Conservation (phyloP, 2,888 invertebrate species). For the Torymus texanus region DNA sequence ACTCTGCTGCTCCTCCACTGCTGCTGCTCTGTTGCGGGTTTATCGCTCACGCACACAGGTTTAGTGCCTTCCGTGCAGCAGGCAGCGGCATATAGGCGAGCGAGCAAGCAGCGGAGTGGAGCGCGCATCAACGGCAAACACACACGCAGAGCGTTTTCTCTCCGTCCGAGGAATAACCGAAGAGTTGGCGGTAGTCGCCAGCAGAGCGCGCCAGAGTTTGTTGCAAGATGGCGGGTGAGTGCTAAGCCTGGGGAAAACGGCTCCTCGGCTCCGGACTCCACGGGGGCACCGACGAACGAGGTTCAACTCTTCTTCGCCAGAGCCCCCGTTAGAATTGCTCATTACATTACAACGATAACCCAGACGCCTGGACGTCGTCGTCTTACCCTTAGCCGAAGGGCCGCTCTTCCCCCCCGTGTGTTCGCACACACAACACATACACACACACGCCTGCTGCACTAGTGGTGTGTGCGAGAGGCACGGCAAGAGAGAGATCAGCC, state of each 20-base stretch:
- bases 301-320: constrained; percentile 7
- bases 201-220: constrained; percentile 72
- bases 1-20: too few relatives aligned
- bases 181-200: constrained; percentile 56
- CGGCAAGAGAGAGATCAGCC: not conserved
- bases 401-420: not conserved
- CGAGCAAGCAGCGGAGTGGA: too few relatives aligned
- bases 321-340: not conserved
- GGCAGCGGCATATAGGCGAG: too few relatives aligned
- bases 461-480: not conserved
- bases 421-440: not conserved
- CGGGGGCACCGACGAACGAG: too few relatives aligned
- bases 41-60: too few relatives aligned
- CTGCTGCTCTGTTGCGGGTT: too few relatives aligned
- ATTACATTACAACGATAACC: not conserved
- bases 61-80: too few relatives aligned
- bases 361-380: not conserved
- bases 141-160: too few relatives aligned
- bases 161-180: too few relatives aligned
- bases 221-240: constrained; percentile 75
- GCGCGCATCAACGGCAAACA: too few relatives aligned
- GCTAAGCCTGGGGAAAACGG: constrained; percentile 55
- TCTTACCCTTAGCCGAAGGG: not conserved
- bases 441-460: not conserved
- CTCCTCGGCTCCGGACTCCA: constrained; percentile 24